Evolutionary conservation across 1,140 invertebrate genomes (phyloP), one percentile per base, ranked within the genome.

Genomic region (Piezodorus guildinii): DNA sequence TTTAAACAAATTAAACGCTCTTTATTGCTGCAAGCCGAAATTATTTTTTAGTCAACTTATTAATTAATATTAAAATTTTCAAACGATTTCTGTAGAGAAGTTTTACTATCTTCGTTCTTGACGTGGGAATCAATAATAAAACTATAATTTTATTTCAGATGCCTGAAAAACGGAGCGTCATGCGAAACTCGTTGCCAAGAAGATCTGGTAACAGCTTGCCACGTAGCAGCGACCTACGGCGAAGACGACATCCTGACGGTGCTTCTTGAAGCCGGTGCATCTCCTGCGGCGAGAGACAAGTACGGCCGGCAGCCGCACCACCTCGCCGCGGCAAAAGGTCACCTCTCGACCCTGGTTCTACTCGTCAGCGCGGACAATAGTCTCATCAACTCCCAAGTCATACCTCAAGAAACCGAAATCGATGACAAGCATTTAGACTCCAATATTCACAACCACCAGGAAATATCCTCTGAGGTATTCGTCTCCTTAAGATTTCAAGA

Each of bases 151-250:
- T 39, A 19, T 49, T 49, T 17, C 65, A 79, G 78, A 65, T 67
- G 74, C 1, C 68, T 78, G 3, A 72, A 76, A 60, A 69, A 70
- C 0, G 77, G 77, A 0, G 77, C 77, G 0, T 76, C 73, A 56
- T 71, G 74, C 0, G 76, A 78, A 61, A 75, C 77, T 16, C 77
- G 76, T 44, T 79, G 78, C 62, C 72, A 74, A 2, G 60, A 73
- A 17, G 72, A 69, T 54, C 66, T 73, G 27, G 73, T 78, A 3
- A 76, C 78, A 4, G 76, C 75, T 0, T 74, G 74, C 62, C 77
- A 78, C 67, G 56, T 74, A 23, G 69, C 71, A 15, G 75, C 76
- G 0, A 74, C 75, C 0, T 63, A 75, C 3, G 64, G 64, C 0
- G 72, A 74, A 9, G 71, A 71, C 9, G 73, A 76, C 0, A 70